Evolutionary conservation across 2,888 invertebrate species (phyloP).

Genomic region (Onthophagus sagittarius): DNA sequence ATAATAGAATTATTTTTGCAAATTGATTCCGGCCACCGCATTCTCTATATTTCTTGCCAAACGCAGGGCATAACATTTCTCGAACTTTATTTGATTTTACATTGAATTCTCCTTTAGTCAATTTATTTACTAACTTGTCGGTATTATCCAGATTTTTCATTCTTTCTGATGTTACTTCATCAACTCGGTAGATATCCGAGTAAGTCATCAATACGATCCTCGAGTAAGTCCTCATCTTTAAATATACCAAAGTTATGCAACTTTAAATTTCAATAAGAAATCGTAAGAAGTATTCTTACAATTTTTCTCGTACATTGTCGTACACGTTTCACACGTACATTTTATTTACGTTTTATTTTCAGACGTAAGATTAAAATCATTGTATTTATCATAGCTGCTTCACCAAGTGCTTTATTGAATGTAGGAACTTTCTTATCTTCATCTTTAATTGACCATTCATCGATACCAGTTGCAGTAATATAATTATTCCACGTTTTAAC

Average conservation of each 20-base stretch:
- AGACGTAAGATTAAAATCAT: neutral
- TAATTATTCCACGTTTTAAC: no score
- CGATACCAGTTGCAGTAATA: neutral
- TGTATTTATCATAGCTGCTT: neutral
- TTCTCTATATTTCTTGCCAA: neutral
- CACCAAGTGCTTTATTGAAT: neutral
- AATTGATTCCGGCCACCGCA: no score
- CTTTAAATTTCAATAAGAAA: neutral
- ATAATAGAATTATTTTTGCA: slow-evolving; percentile 8
- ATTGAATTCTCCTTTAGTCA: no score
- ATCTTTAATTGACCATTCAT: neutral
- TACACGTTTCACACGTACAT: no score
- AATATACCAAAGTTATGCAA: neutral
- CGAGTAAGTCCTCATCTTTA: neutral
- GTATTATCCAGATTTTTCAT: slow-evolving; percentile 1
- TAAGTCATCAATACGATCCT: neutral
- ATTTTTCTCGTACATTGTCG: no score
- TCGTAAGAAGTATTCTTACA: neutral
- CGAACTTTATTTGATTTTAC: neutral
- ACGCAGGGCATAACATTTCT: no score
- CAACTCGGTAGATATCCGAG: slow-evolving; percentile 1
- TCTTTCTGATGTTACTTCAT: slow-evolving; percentile 11
- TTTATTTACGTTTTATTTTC: neutral
- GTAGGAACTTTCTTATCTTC: neutral
- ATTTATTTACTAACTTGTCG: slow-evolving; percentile 9